A percentile compares a stretch with the other conserved stretches of the same genome.
Conservation (phyloP, 2,797 vertebrate species). For the Hydrocynus forskahlii region DNA sequence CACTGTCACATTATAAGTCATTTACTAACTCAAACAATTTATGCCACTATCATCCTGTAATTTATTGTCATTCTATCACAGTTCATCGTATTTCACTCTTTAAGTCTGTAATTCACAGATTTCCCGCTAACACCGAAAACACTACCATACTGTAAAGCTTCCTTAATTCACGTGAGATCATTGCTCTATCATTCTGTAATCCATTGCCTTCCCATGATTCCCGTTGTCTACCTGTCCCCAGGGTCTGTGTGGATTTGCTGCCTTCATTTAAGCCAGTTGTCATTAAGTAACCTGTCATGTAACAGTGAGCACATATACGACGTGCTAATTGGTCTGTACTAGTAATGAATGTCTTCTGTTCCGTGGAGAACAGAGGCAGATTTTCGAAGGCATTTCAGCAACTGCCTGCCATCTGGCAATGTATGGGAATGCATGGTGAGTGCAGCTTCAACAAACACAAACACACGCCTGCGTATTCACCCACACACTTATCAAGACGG, state of each 20-base stretch:
- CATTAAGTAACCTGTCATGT: constrained; percentile 14
- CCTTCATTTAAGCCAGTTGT: background rate
- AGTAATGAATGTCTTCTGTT: constrained; percentile 1
- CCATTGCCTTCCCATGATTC: background rate
- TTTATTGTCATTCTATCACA: background rate
- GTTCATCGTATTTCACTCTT: too few species aligned
- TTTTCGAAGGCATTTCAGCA: constrained; percentile 12
- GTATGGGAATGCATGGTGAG: background rate
- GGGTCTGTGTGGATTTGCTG: background rate
- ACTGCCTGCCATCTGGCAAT: constrained; percentile 2
- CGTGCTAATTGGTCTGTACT: background rate
- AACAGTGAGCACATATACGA: background rate
- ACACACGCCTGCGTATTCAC: background rate
- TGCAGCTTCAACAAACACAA: constrained; percentile 6
- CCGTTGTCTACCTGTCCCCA: background rate
- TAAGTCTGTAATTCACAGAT: background rate
- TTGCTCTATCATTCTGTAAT: background rate
- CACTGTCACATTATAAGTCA: background rate
- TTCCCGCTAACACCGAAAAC: too few species aligned
- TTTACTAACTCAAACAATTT: background rate
- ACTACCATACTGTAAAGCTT: background rate
- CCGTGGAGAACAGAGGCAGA: background rate
- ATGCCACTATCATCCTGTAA: background rate
- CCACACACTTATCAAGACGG: background rate
- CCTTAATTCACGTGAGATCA: background rate